Evolutionary conservation across 2,113 vertebrate genomes (phyloP).

Genomic region (Morphnarchus princeps): DNA sequence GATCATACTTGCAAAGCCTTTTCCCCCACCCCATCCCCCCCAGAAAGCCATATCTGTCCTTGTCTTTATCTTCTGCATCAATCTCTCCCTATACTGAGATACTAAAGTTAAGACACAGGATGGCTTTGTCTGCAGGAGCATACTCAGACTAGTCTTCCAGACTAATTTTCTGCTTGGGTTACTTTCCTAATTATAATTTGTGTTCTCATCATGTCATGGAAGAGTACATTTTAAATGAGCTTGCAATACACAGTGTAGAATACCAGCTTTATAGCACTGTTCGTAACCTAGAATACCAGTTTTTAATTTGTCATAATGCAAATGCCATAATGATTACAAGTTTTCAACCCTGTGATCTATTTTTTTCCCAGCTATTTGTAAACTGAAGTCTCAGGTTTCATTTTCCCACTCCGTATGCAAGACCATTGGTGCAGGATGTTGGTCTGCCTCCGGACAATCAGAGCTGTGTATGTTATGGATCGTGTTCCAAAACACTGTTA

Average conservation of each 20-base stretch:
- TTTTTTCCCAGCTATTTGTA: not conserved
- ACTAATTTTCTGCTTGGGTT: conserved; percentile 73
- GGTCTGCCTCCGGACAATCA: not conserved
- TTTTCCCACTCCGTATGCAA: not conserved
- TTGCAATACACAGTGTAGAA: not conserved
- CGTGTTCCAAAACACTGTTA: not conserved
- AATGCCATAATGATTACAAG: conserved; percentile 33
- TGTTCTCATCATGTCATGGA: conserved; percentile 64
- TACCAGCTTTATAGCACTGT: not conserved
- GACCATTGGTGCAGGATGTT: not conserved
- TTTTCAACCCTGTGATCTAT: not conserved
- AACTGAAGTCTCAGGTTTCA: not conserved
- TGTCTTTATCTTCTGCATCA: conserved; percentile 53
- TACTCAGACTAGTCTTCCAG: conserved; percentile 47
- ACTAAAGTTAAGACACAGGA: conserved; percentile 25
- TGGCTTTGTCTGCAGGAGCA: conserved; percentile 62
- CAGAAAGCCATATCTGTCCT: conserved; percentile 14
- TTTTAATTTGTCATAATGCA: conserved; percentile 10
- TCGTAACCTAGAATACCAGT: not conserved
- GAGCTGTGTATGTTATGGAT: not conserved
- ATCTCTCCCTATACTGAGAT: conserved; percentile 35
- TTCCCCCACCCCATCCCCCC: not conserved
- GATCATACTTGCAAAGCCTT: not conserved
- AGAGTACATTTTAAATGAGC: conserved; percentile 56
- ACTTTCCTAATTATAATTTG: conserved; percentile 74